Percentiles rank a stretch among this genome's conserved stretches.
Evolutionary conservation across 2,797 vertebrate species (phyloP).

Genomic region (Anguilla obscura): DNA sequence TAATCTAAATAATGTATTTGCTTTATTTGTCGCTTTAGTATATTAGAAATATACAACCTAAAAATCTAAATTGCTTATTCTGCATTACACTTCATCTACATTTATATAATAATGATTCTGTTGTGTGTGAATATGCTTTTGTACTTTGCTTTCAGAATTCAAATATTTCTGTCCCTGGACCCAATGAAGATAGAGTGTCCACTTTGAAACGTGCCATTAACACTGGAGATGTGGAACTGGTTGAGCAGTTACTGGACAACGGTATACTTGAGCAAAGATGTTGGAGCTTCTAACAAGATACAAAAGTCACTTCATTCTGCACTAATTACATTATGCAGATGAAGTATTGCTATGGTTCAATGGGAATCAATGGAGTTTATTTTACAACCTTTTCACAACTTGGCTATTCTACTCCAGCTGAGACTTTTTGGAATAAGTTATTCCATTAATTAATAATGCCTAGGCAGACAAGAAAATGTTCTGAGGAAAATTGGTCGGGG

Average conservation of each 20-base stretch:
- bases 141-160: slow-evolving; percentile 48
- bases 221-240: slow-evolving; percentile 68
- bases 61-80: too few relatives aligned
- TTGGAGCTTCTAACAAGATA: not conserved
- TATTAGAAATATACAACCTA: too few relatives aligned
- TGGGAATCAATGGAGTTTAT: not conserved
- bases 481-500: too few relatives aligned
- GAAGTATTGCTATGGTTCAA: not conserved
- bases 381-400: not conserved
- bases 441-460: not conserved
- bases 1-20: too few relatives aligned
- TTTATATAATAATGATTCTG: not conserved
- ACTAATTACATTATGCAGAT: not conserved
- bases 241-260: slow-evolving; percentile 80
- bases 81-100: too few relatives aligned
- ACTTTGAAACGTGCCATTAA: slow-evolving; percentile 80
- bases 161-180: not conserved
- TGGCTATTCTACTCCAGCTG: not conserved
- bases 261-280: slow-evolving; percentile 64
- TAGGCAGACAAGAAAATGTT: not conserved
- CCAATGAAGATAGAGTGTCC: slow-evolving; percentile 60
- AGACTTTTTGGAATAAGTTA: not conserved
- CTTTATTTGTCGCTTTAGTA: too few relatives aligned
- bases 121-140: not conserved
- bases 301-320: not conserved